Base-by-base conservation (phyloP, 2,113 vertebrate genomes). In the Callopanchax toddi region DNA sequence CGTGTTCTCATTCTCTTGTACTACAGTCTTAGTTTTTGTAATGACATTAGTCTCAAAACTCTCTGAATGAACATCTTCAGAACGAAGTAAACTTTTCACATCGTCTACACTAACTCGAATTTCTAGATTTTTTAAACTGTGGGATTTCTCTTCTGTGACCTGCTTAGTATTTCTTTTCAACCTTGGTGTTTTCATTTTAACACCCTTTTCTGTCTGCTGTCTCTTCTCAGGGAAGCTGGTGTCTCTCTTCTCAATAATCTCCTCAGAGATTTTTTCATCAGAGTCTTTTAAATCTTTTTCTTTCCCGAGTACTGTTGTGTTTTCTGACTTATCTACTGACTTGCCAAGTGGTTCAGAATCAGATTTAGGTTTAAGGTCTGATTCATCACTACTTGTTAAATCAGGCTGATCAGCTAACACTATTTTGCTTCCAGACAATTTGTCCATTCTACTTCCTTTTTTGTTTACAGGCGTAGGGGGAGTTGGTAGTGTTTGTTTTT, bases 131-230 rank as follows among this genome's bases (percentile, higher is more conserved):
- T 93, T 97, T 64, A 96, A 76, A 65, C 86, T 93, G 39, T 96
- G 89, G 0, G 95, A 89, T 2, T 93, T 91, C 62, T 93, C 95
- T 44, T 97, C 95, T 15, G 80, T 82, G 0, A 83, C 73, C 0
- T 90, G 82, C 81, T 96, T 95, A 1, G 87, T 65, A 53, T 92
- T 95, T 61, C 94, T 93, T 80, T 91, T 92, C 32, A 94, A 84
- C 48, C 96, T 92, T 57, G 94, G 91, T 13, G 91, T 89, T 88
- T 98, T 98, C 37, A 94, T 84, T 76, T 97, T 98, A 0, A 89
- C 75, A 62, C 48, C 86, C 84, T 95, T 98, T 74, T 96, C 96
- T 3, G 91, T 77, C 2, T 70, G 77, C 0, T 84, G 62, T 46
- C 85, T 92, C 57, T 90, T 96, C 71, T 96, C 95, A 3, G 62